Conservation (phyloP, 2,797 vertebrate genomes). For the Alfaro cultratus region DNA sequence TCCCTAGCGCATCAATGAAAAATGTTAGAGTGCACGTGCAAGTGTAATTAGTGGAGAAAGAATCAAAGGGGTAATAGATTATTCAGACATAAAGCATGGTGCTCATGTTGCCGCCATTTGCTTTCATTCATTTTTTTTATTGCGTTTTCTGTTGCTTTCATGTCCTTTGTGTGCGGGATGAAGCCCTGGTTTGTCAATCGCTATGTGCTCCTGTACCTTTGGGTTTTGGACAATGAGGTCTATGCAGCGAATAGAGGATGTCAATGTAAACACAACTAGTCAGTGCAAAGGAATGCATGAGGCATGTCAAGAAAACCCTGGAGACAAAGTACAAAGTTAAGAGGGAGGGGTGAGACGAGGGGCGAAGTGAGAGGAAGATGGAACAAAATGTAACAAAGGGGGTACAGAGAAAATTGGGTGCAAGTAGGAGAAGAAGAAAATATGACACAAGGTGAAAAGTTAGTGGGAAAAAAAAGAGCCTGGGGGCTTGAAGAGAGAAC, state of each 20-base stretch:
- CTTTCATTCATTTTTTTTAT: constrained; percentile 17
- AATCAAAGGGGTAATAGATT: constrained; percentile 40
- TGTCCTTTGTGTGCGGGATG: constrained; percentile 8
- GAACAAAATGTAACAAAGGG: constrained; percentile 40
- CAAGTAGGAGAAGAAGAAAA: constrained; percentile 29
- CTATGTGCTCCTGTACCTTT: constrained; percentile 39
- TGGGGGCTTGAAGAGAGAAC: constrained; percentile 14
- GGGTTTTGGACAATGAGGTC: constrained; percentile 43
- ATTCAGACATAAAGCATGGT: constrained; percentile 28
- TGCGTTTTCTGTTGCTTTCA: constrained; percentile 18
- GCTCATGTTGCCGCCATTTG: constrained; percentile 3
- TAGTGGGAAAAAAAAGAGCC: constrained; percentile 3
- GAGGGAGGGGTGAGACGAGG: constrained; percentile 40
- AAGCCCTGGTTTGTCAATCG: constrained; percentile 23
- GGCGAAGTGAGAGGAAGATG: constrained; percentile 34
- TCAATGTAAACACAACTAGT: constrained; percentile 81
- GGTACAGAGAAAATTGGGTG: constrained; percentile 36
- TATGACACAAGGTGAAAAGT: constrained; percentile 32
- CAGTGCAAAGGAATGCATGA: constrained; percentile 80
- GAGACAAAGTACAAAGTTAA: constrained; percentile 65
- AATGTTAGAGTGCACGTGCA: constrained; percentile 43
- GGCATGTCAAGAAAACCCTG: constrained; percentile 63
- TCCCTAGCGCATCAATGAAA: constrained; percentile 45
- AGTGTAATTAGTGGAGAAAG: constrained; percentile 53
- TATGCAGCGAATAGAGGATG: constrained; percentile 55